Percentiles rank a stretch among this genome's conserved stretches.
Evolutionary conservation across 64 coral and sea anemone genomes (phyloP).

Genomic region (Pocillopora damicornis): DNA sequence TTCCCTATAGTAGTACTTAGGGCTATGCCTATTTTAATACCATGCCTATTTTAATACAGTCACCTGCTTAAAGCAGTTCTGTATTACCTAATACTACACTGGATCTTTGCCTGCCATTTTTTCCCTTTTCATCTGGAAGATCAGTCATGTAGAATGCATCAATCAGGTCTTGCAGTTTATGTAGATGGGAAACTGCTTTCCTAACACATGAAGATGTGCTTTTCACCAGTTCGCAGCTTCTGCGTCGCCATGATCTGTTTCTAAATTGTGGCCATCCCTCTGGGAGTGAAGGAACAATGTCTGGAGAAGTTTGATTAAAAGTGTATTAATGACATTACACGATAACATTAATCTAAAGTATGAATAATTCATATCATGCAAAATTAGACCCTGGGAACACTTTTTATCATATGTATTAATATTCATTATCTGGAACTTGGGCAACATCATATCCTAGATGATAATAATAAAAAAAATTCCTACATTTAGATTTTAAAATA

Average conservation of each 20-base stretch:
- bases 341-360: too few relatives aligned
- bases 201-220: slow-evolving; percentile 86
- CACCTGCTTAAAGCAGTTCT: not conserved
- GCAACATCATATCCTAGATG: too few relatives aligned
- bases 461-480: not conserved
- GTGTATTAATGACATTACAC: too few relatives aligned
- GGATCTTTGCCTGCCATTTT: slow-evolving; percentile 28
- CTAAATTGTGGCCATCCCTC: slow-evolving; percentile 66
- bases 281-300: slow-evolving; percentile 63
- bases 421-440: too few relatives aligned
- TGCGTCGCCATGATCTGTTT: slow-evolving; percentile 64
- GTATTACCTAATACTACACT: not conserved
- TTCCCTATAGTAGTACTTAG: too few relatives aligned
- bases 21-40: too few relatives aligned
- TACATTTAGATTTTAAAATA: not conserved
- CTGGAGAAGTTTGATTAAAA: not conserved
- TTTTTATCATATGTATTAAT: too few relatives aligned
- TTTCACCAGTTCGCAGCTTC: slow-evolving; percentile 90
- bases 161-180: slow-evolving; percentile 70
- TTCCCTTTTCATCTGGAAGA: not conserved
- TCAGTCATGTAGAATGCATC: slow-evolving; percentile 44
- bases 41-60: too few relatives aligned
- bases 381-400: too few relatives aligned
- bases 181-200: slow-evolving; percentile 84
- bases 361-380: too few relatives aligned